Conservation (phyloP, 1,140 invertebrate genomes). For the Cecropterus lyciades region DNA sequence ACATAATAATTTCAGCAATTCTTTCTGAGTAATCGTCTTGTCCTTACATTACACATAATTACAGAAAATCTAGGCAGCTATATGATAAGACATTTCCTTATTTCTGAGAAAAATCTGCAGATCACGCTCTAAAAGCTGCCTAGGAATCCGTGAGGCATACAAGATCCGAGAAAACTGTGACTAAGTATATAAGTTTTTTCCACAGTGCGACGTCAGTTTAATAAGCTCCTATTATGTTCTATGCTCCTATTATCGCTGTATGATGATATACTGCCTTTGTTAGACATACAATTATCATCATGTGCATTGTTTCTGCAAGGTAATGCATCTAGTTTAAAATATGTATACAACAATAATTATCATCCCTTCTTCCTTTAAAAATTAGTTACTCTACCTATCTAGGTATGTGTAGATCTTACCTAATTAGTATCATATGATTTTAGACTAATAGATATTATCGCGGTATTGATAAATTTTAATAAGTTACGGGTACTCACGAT, state of each 20-base stretch:
- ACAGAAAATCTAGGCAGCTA: conserved; percentile 26
- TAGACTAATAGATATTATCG: too few species aligned
- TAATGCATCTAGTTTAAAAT: conserved; percentile 1
- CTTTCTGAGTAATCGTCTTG: not conserved
- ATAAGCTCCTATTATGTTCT: conserved; percentile 26
- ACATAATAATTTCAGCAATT: not conserved
- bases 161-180: conserved; percentile 26
- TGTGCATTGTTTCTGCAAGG: conserved; percentile 13
- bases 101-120: conserved; percentile 26
- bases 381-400: too few species aligned
- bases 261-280: conserved; percentile 34
- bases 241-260: too few species aligned
- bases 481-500: too few species aligned
- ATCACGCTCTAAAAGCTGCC: conserved; percentile 9
- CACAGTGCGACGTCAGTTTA: conserved; percentile 15
- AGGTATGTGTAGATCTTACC: too few species aligned
- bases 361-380: too few species aligned
- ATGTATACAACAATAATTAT: too few species aligned
- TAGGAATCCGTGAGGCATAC: conserved; percentile 26
- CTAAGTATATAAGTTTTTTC: conserved; percentile 35
- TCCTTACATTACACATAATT: conserved; percentile 7
- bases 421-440: too few species aligned
- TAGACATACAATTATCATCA: conserved; percentile 22
- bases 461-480: too few species aligned
- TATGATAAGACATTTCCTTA: conserved; percentile 28